phyloP scores from a whole-genome alignment of 2,888 invertebrate species.

The Pristionchus maxplancki region DNA sequence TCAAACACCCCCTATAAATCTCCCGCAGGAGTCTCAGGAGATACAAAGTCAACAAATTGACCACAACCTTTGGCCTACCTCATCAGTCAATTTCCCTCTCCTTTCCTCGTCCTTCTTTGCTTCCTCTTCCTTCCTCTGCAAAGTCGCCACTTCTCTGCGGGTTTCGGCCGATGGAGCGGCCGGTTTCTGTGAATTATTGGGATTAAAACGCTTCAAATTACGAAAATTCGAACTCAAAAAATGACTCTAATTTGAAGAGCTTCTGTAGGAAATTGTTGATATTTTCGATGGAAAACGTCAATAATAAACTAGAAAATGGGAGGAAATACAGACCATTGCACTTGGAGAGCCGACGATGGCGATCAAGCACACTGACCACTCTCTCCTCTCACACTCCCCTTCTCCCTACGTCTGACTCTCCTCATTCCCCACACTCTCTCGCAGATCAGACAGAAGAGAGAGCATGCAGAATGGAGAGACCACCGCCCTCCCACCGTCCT shows the following conservation, averaged over 20 bases:
- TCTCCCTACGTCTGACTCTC: neutral
- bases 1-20: constrained; percentile 12
- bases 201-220: neutral
- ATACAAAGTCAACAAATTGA: constrained; percentile 38
- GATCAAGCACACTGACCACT: constrained; percentile 38
- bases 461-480: neutral
- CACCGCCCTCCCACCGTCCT: neutral
- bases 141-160: neutral
- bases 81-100: neutral
- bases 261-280: neutral
- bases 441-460: neutral
- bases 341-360: neutral
- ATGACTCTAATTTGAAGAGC: neutral
- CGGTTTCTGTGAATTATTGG: neutral
- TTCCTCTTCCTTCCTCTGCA: constrained; percentile 8
- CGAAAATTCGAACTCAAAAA: neutral
- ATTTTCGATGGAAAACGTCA: no score
- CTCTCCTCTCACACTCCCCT: neutral
- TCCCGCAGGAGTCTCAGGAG: neutral
- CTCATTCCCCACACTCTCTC: neutral
- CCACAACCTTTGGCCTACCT: constrained; percentile 19
- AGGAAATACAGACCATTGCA: constrained; percentile 5
- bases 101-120: neutral
- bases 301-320: neutral
- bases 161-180: neutral